Evolutionary conservation across 2,888 invertebrate genomes (phyloP).

Genomic region (Dynastes tityus): DNA sequence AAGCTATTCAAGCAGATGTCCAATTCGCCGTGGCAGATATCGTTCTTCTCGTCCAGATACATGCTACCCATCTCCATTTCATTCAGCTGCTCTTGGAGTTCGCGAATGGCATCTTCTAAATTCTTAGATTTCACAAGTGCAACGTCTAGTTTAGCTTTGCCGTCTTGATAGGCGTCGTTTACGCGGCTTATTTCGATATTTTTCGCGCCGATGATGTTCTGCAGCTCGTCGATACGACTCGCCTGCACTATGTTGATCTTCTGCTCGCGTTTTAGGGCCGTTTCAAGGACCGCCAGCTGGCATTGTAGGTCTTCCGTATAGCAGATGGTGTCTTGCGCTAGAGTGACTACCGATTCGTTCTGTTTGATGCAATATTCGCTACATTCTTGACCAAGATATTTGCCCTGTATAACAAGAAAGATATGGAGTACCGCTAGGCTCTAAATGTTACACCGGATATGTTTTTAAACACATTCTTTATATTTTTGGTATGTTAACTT

Average conservation of each 20-base stretch:
- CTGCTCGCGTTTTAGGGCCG: constrained; percentile 53
- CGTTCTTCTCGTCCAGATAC: constrained; percentile 55
- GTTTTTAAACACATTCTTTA: no score
- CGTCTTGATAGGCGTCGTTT: constrained; percentile 56
- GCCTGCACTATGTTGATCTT: constrained; percentile 53
- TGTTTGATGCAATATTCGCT: constrained; percentile 43
- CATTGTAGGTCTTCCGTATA: constrained; percentile 45
- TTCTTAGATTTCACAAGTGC: constrained; percentile 46
- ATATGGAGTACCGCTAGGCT: no score
- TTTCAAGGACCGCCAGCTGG: constrained; percentile 43
- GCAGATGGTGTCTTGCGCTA: constrained; percentile 47
- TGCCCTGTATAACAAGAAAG: constrained; percentile 20
- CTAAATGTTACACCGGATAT: no score
- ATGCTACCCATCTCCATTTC: constrained; percentile 66
- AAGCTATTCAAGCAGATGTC: constrained; percentile 53
- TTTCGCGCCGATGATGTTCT: constrained; percentile 61
- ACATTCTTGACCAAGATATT: constrained; percentile 36
- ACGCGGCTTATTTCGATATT: constrained; percentile 56
- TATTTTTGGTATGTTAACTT: no score
- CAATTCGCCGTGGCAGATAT: constrained; percentile 53
- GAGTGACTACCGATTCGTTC: constrained; percentile 41
- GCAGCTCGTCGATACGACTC: constrained; percentile 63
- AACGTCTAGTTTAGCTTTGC: constrained; percentile 42
- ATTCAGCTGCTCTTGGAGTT: constrained; percentile 65
- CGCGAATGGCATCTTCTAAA: constrained; percentile 63